These are phyloP conservation scores for Lepisosteus oculatus DNA, from an alignment of 2,113 vertebrate genomes.

Conservation along the genomic window DNA sequence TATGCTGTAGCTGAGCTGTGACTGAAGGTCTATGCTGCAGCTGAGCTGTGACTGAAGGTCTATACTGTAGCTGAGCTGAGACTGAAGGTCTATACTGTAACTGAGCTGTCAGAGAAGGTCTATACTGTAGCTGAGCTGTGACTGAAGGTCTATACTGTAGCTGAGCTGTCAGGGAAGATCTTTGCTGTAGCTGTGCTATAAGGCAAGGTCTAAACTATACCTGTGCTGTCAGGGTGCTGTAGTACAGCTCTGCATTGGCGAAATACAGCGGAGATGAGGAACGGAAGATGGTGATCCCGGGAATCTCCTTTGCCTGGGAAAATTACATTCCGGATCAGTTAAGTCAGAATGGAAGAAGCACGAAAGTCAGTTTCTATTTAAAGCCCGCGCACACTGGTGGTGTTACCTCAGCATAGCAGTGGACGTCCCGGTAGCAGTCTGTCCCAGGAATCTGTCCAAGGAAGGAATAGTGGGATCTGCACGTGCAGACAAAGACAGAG, in stretches of 20 bases:
- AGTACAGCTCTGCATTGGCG: slow-evolving; percentile 75
- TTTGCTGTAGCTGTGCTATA: too few species aligned
- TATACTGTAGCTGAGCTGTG: too few species aligned
- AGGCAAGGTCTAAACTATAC: slow-evolving; percentile 39
- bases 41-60: too few species aligned
- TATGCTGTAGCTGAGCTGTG: too few species aligned
- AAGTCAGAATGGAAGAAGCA: slow-evolving; percentile 25
- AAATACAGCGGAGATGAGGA: slow-evolving; percentile 78
- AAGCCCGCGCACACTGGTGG: slow-evolving; percentile 11
- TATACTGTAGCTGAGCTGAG: too few species aligned
- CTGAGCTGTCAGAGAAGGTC: too few species aligned
- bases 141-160: too few species aligned
- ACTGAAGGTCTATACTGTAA: too few species aligned
- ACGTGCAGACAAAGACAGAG: slow-evolving; percentile 21
- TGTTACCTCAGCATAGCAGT: slow-evolving; percentile 67
- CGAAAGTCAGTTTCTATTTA: slow-evolving; percentile 19
- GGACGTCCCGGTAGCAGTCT: slow-evolving; percentile 73
- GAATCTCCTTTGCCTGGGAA: slow-evolving; percentile 70
- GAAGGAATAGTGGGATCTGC: slow-evolving; percentile 68
- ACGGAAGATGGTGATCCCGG: slow-evolving; percentile 76
- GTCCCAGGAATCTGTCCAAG: slow-evolving; percentile 74
- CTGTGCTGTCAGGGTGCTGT: slow-evolving; percentile 68
- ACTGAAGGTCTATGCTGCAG: too few species aligned
- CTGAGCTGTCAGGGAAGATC: too few species aligned
- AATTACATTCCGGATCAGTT: background rate